phyloP scores from a whole-genome alignment of 2,797 vertebrate species.

The Salmo trutta region DNA sequence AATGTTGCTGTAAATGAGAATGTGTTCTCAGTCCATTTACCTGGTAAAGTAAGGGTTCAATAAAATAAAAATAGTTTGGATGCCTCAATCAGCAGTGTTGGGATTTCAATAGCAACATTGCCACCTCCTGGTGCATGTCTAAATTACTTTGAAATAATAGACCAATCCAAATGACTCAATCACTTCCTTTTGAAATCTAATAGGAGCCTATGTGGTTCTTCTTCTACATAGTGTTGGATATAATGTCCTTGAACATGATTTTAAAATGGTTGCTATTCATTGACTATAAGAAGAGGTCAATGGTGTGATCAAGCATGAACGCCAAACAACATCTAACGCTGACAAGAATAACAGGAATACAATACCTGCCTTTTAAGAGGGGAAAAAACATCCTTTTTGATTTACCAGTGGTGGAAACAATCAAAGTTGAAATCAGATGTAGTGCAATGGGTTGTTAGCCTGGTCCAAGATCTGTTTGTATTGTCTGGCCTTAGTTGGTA shows the following conservation, averaged over 20 bases:
- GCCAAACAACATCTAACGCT: neutral
- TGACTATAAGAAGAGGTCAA: neutral
- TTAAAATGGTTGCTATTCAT: neutral
- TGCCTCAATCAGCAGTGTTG: neutral
- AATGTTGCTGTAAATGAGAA: no score
- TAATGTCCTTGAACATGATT: neutral
- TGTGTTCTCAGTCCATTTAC: no score
- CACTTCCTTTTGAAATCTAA: neutral
- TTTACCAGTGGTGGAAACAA: constrained; percentile 17
- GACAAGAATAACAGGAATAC: neutral
- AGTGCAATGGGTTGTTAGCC: constrained; percentile 1
- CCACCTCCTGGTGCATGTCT: constrained; percentile 51
- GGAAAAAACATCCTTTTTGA: constrained; percentile 4
- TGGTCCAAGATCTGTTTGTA: neutral
- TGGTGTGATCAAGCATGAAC: neutral
- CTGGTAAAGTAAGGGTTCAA: no score
- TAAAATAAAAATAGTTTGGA: neutral
- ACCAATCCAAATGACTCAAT: neutral
- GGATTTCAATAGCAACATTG: constrained; percentile 37
- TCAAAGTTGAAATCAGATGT: constrained; percentile 23
- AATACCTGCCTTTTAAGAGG: neutral
- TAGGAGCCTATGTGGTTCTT: neutral
- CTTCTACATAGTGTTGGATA: neutral
- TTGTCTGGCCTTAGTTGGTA: neutral
- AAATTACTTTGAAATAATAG: neutral